A percentile compares a stretch with the other conserved stretches of the same genome.
phyloP scores from a whole-genome alignment of 2,888 invertebrate species.

The Gastracanthus pulcherrimus region DNA sequence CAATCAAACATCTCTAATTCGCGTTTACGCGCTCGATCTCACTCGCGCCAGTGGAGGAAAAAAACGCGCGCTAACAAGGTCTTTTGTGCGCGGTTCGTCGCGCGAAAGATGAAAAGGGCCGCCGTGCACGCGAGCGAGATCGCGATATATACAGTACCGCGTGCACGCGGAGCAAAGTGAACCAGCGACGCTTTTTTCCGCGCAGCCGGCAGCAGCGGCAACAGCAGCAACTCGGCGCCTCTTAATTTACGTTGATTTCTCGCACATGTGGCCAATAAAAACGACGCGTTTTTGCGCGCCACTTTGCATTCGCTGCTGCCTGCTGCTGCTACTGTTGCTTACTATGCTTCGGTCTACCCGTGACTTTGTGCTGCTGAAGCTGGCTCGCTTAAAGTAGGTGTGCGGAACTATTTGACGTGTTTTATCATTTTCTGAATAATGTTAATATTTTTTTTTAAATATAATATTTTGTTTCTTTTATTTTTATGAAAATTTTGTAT shows the following conservation, averaged over 20 bases:
- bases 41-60: not conserved
- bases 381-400: too few relatives aligned
- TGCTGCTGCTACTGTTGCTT: too few relatives aligned
- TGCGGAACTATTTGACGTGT: too few relatives aligned
- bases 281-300: conserved; percentile 19
- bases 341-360: not conserved
- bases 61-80: conserved; percentile 31
- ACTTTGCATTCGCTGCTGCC: not conserved
- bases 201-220: not conserved
- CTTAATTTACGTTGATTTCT: conserved; percentile 42
- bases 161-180: not conserved
- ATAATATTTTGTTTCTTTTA: too few relatives aligned
- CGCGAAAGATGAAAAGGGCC: conserved; percentile 36
- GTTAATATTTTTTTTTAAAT: too few relatives aligned
- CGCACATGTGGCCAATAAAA: conserved; percentile 14
- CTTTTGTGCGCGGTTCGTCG: not conserved
- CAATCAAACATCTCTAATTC: conserved; percentile 8
- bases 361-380: not conserved
- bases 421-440: too few relatives aligned
- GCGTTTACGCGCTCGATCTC: not conserved
- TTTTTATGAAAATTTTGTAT: too few relatives aligned
- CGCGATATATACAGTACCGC: too few relatives aligned
- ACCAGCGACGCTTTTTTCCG: not conserved
- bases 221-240: conserved; percentile 17
- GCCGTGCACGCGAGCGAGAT: conserved; percentile 15